Conservation (phyloP, 2,888 invertebrate genomes). For the Tenthredo livida region DNA sequence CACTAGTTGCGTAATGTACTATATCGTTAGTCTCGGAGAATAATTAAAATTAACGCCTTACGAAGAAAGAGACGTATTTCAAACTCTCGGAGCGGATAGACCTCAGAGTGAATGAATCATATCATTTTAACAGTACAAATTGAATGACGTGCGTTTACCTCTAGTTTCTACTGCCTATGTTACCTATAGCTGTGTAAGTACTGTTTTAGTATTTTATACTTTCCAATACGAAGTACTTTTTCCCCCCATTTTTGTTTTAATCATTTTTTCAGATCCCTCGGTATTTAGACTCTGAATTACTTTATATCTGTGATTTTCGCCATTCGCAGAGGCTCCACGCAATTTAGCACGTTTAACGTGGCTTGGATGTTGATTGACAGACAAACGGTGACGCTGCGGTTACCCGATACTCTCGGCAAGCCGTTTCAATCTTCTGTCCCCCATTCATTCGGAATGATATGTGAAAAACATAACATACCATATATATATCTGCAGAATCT, state of each 20-base stretch:
- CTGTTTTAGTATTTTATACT: no score
- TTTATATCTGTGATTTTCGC: neutral
- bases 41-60: neutral
- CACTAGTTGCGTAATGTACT: no score
- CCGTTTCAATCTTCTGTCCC: neutral
- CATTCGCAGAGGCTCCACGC: neutral
- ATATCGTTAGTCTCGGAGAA: no score
- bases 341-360: neutral
- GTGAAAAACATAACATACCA: neutral
- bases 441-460: neutral
- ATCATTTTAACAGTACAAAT: no score
- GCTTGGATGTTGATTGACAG: neutral
- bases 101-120: no score
- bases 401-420: neutral
- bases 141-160: no score
- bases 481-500: neutral
- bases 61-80: neutral
- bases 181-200: no score
- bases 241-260: neutral
- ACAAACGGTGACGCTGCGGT: constrained; percentile 16
- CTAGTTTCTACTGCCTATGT: no score
- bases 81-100: no score
- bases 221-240: no score
- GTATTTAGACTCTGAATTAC: neutral
- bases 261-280: neutral